These are phyloP conservation scores for Aegithalos caudatus DNA, from an alignment of 2,113 vertebrate genomes.

Conservation along the genomic window DNA sequence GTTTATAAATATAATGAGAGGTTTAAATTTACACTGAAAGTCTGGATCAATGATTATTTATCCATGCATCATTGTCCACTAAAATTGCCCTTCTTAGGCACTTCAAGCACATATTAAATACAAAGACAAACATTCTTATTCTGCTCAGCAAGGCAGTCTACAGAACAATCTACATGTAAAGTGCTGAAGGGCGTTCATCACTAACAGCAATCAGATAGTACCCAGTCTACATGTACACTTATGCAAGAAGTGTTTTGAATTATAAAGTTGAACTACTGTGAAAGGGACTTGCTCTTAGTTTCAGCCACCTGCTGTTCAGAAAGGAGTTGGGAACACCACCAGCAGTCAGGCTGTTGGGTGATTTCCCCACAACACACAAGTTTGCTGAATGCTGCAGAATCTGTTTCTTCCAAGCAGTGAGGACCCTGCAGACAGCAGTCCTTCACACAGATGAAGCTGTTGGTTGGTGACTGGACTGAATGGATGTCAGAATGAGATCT, in stretches of 20 bases:
- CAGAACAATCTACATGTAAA: neutral
- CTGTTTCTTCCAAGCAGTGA: neutral
- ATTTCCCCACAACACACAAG: neutral
- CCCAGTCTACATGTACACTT: accelerated
- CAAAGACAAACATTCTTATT: neutral
- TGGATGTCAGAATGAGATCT: neutral
- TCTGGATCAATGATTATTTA: neutral
- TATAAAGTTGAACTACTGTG: neutral
- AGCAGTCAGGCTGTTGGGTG: neutral
- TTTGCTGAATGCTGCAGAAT: neutral
- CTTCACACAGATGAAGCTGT: neutral
- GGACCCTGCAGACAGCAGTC: neutral
- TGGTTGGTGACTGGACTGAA: neutral
- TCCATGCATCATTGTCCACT: neutral
- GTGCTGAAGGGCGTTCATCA: neutral
- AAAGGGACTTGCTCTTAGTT: neutral
- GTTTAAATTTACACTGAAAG: neutral
- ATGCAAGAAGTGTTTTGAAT: neutral
- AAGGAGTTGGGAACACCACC: neutral
- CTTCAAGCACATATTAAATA: neutral
- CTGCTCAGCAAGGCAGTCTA: neutral
- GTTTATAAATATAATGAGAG: neutral
- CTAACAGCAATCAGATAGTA: neutral
- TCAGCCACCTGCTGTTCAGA: neutral
- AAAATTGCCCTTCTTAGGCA: neutral